phyloP scores from a whole-genome alignment of 2,113 vertebrate genomes.

The Dipodomys stephensi region DNA sequence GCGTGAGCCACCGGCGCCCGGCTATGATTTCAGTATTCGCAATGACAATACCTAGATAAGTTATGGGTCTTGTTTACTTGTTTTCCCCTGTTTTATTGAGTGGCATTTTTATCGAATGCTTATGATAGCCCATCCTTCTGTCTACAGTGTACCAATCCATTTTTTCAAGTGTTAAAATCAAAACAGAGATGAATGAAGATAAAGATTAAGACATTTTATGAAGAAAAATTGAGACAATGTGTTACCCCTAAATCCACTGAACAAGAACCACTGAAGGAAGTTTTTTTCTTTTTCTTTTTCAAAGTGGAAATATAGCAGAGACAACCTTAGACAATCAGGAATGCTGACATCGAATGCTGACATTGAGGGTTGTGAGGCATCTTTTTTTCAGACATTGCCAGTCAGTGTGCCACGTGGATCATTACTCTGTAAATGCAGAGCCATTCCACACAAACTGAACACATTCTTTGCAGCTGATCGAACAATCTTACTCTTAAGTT shows the following conservation, averaged over 20 bases:
- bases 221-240: conserved; percentile 19
- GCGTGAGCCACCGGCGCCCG: no score
- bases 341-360: not conserved
- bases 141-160: no score
- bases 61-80: no score
- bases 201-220: not conserved
- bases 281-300: not conserved
- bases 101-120: no score
- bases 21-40: no score
- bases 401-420: not conserved
- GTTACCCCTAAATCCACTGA: not conserved
- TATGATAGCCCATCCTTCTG: no score
- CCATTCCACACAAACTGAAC: not conserved
- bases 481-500: not conserved
- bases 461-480: not conserved
- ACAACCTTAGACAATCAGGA: not conserved
- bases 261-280: not conserved
- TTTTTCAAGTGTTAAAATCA: conserved; percentile 2
- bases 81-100: no score
- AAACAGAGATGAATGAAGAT: conserved; percentile 5
- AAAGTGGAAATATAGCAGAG: no score
- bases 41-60: no score
- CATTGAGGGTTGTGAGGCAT: not conserved
- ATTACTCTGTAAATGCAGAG: no score
- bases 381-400: not conserved